phyloP scores from a whole-genome alignment of 2,888 invertebrate species.

The Smittia sp. region DNA sequence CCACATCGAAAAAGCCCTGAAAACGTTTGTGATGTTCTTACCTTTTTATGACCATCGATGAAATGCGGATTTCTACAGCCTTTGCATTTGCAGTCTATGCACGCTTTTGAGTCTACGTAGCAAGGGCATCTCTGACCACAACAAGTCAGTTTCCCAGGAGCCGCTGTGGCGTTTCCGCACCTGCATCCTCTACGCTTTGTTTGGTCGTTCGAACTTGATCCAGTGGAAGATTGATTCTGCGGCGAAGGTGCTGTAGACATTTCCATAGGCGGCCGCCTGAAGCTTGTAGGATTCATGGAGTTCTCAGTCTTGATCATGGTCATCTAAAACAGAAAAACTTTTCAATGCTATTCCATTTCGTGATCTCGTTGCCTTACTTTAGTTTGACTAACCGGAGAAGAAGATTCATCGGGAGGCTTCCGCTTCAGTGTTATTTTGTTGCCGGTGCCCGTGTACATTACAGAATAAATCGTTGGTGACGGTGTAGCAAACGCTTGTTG shows the following conservation, averaged over 20 bases:
- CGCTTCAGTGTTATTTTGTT: constrained; percentile 82
- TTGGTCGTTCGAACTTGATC: constrained; percentile 54
- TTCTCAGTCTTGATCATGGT: constrained; percentile 31
- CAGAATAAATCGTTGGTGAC: constrained; percentile 65
- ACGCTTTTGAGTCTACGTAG: constrained; percentile 86
- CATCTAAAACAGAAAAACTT: constrained; percentile 13
- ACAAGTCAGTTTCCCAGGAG: constrained; percentile 86
- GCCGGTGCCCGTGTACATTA: constrained; percentile 75
- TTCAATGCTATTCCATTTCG: not conserved
- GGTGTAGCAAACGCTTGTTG: constrained; percentile 17
- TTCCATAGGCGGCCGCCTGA: constrained; percentile 13
- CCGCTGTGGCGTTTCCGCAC: constrained; percentile 86
- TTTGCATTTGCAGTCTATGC: constrained; percentile 85
- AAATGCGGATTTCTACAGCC: constrained; percentile 90
- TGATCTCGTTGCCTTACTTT: not conserved
- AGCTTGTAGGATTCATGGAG: not conserved
- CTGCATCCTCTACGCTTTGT: constrained; percentile 74
- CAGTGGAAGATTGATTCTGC: constrained; percentile 43
- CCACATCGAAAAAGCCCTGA: too few relatives aligned
- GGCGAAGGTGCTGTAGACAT: not conserved
- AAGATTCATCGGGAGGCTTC: constrained; percentile 59
- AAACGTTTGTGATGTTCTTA: not conserved
- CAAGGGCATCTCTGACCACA: constrained; percentile 93
- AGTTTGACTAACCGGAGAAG: not conserved
- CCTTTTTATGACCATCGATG: constrained; percentile 70